Base-by-base conservation (phyloP, 2,888 invertebrate genomes). In the Cosmia pyralina region DNA sequence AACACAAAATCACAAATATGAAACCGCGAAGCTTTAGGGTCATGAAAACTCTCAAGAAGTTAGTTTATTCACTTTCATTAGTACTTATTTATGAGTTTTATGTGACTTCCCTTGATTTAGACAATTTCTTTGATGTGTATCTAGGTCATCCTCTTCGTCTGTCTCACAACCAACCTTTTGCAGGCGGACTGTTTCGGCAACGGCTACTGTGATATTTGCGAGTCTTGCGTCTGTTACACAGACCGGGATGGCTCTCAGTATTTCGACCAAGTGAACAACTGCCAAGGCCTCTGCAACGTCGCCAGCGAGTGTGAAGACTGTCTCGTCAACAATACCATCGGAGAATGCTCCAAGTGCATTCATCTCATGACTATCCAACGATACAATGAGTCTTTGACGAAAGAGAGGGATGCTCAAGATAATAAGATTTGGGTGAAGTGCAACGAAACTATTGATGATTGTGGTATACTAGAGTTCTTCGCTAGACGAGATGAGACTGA, bases 341-440 rank as follows among this genome's bases (percentile, higher is more conserved):
- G 90, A 1, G 17, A 59, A 6, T 92, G 90, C 41, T 69, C 82
- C 0, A 84, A 83, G 17, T 89, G 89, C 44, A 1, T 77, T 13
- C 28, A 62, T 44, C 5, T 2, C 4, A 66, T 72, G 46, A 84
- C 87, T 6, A 80, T 82, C 57, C 85, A 75, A 7, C 50, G n/a
- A 22, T 87, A 87, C 62, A 93, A 94, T 73, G 75, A 87, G 19
- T 86, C 90, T 0, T 52, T 88, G 0, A 62, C 87, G 5, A 34
- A 75, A 0, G 84, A 88, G 57, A 88, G 52, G 19, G 92, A 94
- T 66, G 50, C 75, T 0, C 46, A 66, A 4, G 84, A 88, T 28
- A 89, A 91, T 52, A 89, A 81, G 17, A 72, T 91, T 2, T 96
- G 96, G 96, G 88, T 93, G 34, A 83, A 78, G 7, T 96, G 96